Percentiles rank a stretch among this genome's conserved stretches.
These are phyloP conservation scores for Helicorthomorpha holstii DNA, from an alignment of 1,140 invertebrate species.

Conservation along the genomic window DNA sequence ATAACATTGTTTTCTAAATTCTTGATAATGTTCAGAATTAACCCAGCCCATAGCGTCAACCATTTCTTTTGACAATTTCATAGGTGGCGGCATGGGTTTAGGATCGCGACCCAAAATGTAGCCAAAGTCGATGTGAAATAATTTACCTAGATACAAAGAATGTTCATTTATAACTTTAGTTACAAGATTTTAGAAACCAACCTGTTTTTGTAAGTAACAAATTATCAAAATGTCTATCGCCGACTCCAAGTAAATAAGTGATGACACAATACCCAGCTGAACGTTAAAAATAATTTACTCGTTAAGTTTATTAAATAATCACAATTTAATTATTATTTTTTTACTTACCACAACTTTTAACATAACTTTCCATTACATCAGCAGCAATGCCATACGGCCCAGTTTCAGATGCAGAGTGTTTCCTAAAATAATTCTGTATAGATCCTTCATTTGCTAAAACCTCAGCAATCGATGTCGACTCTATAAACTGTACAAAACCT, in stretches of 20 bases:
- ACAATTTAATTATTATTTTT: too few relatives aligned
- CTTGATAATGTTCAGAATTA: conserved; percentile 79
- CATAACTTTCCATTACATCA: conserved; percentile 95
- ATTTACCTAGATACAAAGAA: conserved; percentile 37
- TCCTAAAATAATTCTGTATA: conserved; percentile 79
- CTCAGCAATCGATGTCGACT: conserved; percentile 81
- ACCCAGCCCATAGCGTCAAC: conserved; percentile 97
- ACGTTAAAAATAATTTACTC: not conserved
- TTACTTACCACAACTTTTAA: conserved; percentile 70
- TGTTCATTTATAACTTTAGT: not conserved
- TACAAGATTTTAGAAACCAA: conserved; percentile 8
- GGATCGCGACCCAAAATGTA: conserved; percentile 97
- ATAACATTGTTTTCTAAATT: conserved; percentile 88
- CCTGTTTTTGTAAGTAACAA: conserved; percentile 69
- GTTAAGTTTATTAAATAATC: too few relatives aligned
- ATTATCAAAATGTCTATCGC: conserved; percentile 96
- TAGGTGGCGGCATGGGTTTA: conserved; percentile 92
- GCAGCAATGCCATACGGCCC: conserved; percentile 76
- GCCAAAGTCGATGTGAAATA: conserved; percentile 99
- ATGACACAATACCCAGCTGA: conserved; percentile 94
- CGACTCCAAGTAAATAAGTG: conserved; percentile 92
- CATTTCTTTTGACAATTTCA: conserved; percentile 99
- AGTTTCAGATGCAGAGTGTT: conserved; percentile 69
- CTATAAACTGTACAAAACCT: conserved; percentile 91
- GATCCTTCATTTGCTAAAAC: conserved; percentile 69